phyloP scores from a whole-genome alignment of 2,888 invertebrate species.

The Cheiracanthium punctorium region DNA sequence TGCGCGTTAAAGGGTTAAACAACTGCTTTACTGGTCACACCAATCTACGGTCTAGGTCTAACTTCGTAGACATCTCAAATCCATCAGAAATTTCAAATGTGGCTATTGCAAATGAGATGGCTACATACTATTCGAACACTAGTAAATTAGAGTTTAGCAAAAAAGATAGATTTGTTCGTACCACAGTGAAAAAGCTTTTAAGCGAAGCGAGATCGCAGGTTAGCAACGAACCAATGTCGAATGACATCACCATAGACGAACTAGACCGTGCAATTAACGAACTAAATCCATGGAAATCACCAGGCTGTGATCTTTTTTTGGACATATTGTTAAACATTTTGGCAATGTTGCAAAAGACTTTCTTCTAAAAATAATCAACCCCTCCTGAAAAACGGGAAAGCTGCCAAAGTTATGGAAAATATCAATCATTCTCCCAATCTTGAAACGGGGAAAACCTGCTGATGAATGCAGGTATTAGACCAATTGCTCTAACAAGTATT shows the following conservation, averaged over 20 bases:
- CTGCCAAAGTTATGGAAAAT: neutral
- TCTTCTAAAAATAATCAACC: neutral
- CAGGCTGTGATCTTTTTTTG: neutral
- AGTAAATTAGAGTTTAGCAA: neutral
- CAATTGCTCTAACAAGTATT: constrained; percentile 1
- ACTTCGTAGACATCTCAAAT: neutral
- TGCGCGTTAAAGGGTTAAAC: too few species aligned
- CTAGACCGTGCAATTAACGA: neutral
- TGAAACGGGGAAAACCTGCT: neutral
- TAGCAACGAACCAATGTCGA: neutral
- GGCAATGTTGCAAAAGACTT: neutral
- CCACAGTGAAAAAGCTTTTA: neutral
- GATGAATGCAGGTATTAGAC: neutral
- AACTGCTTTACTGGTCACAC: neutral
- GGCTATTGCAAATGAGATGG: neutral
- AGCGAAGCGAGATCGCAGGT: neutral
- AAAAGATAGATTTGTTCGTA: neutral
- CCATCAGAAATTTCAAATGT: neutral
- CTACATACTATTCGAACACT: neutral
- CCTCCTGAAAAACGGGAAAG: neutral
- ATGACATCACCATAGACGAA: neutral
- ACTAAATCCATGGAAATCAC: neutral
- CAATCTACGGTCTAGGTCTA: neutral
- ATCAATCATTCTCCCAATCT: neutral
- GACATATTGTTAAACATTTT: too few species aligned